Percentiles rank a stretch among this genome's conserved stretches.
Evolutionary conservation across 1,140 invertebrate genomes (phyloP).

Genomic region (Brachionus calyciflorus): DNA sequence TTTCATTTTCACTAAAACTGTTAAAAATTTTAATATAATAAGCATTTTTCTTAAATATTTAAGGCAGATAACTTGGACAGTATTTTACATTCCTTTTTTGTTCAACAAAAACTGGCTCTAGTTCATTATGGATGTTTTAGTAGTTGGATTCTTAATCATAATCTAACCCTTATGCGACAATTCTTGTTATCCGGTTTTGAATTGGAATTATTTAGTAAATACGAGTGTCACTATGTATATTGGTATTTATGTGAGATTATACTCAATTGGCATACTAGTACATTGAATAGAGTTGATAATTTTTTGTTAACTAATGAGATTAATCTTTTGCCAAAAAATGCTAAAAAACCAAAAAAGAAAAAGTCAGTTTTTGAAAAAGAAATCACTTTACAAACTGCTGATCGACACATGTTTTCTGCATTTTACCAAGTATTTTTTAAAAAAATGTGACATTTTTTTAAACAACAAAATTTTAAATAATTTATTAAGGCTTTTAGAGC

Average conservation of each 20-base stretch:
- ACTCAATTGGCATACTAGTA: conserved; percentile 86
- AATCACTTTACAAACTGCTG: conserved; percentile 63
- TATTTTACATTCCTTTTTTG: conserved; percentile 71
- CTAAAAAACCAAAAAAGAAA: conserved; percentile 32
- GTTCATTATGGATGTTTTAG: conserved; percentile 82
- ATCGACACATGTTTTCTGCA: conserved; percentile 23
- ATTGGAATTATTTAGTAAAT: conserved; percentile 87
- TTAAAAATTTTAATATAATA: too few species aligned
- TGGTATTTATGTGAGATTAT: conserved; percentile 94
- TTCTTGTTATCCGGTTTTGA: conserved; percentile 91
- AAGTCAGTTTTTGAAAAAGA: conserved; percentile 67
- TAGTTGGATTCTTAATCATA: conserved; percentile 92
- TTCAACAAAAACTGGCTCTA: conserved; percentile 69
- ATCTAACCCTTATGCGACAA: conserved; percentile 89
- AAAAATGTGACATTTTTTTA: background rate
- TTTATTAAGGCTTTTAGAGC: conserved; percentile 37
- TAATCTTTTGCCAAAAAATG: conserved; percentile 36
- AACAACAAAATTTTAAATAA: too few species aligned
- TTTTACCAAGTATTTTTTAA: conserved; percentile 34
- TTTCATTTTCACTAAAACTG: too few species aligned
- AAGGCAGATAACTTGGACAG: conserved; percentile 88
- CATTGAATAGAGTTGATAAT: conserved; percentile 80
- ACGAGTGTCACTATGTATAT: conserved; percentile 92
- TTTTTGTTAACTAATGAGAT: conserved; percentile 76
- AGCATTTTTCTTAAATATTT: too few species aligned